Conservation (phyloP, 37 sponge, comb jelly and placozoan species). For the Agelas oroides region DNA sequence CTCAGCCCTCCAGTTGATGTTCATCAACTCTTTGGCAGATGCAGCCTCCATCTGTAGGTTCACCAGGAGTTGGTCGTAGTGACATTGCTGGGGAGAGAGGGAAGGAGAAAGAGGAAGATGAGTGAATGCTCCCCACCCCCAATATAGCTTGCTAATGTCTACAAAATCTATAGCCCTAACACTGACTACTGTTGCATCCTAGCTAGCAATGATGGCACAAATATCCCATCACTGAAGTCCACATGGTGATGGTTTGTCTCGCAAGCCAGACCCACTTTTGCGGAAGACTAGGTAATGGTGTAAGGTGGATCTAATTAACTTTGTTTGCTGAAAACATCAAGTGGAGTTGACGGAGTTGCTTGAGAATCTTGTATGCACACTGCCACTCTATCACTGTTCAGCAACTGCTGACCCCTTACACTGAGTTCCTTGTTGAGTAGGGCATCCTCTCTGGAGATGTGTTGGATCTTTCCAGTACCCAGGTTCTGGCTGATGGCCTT, state of each 20-base stretch:
- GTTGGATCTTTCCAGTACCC: slow-evolving; percentile 70
- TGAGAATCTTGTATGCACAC: too few relatives aligned
- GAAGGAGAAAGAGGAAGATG: neutral
- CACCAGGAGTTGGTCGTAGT: slow-evolving; percentile 81
- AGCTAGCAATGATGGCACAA: too few relatives aligned
- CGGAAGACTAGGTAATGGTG: too few relatives aligned
- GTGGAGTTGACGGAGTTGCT: too few relatives aligned
- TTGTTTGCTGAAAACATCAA: too few relatives aligned
- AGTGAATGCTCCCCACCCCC: neutral
- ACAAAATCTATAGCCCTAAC: too few relatives aligned
- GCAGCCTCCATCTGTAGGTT: slow-evolving; percentile 86
- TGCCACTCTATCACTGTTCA: too few relatives aligned
- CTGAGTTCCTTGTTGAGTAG: slow-evolving; percentile 68
- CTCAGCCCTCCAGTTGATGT: slow-evolving; percentile 80
- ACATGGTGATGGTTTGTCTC: too few relatives aligned
- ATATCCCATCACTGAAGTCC: too few relatives aligned
- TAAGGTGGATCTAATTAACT: too few relatives aligned
- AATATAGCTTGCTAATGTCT: neutral
- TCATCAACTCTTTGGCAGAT: slow-evolving; percentile 79
- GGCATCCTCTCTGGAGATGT: slow-evolving; percentile 77
- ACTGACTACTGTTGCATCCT: too few relatives aligned
- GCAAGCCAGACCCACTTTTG: too few relatives aligned
- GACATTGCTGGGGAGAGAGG: slow-evolving; percentile 49
- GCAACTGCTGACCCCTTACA: slow-evolving; percentile 56
- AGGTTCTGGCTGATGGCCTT: slow-evolving; percentile 81